Base-by-base conservation (phyloP, 2,888 invertebrate species). In the Blastobasis lacticolella region DNA sequence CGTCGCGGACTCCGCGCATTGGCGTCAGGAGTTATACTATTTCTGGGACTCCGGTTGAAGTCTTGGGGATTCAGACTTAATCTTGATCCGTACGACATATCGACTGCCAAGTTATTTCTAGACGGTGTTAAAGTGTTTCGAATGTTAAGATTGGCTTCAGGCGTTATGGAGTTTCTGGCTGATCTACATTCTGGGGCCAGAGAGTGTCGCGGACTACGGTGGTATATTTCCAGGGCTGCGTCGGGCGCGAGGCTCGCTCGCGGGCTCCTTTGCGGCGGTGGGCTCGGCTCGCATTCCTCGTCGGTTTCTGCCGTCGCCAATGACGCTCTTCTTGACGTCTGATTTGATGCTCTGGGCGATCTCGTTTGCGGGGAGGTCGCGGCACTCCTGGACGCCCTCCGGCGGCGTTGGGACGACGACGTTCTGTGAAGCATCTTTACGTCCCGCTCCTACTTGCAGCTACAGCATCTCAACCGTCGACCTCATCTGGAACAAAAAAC, bases 371-470 rank as follows among this genome's bases (percentile, higher is more conserved):
- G 92, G 1, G 92, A 91, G 5, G 91, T 91, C 42, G 91, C 91
- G 10, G 92, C 91, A 63, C 91, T 91, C 54, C 92, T 86, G 7
- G 93, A 92, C 53, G 92, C 91, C 51, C 93, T 88, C 10, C 92
- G 90, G 57, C 93, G 89, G 50, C 93, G 88, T 53, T 91, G 90
- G 42, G 93, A 93, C 38, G 93, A 90, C 63, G 91, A 91, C 5
- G 83, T 83, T 66, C 93, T 88, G 64, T 92, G 91, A 62, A 93
- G 75, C 93, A 93, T 93, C 57, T 60, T 79, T 56, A 10, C 38
- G 38, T n/a, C 45, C 47, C 51, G 50, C 44, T 51, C 54, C 23
- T 55, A 55, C 54, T 57, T 50, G 42, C 44, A 49, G 9, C n/a
- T 45, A 50, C 44, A 10, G 1, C 10, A 36, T 23, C 38, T 48